Evolutionary conservation across 2,113 vertebrate genomes (phyloP), one percentile per base, ranked within the genome.

Genomic region (Anser cygnoides): DNA sequence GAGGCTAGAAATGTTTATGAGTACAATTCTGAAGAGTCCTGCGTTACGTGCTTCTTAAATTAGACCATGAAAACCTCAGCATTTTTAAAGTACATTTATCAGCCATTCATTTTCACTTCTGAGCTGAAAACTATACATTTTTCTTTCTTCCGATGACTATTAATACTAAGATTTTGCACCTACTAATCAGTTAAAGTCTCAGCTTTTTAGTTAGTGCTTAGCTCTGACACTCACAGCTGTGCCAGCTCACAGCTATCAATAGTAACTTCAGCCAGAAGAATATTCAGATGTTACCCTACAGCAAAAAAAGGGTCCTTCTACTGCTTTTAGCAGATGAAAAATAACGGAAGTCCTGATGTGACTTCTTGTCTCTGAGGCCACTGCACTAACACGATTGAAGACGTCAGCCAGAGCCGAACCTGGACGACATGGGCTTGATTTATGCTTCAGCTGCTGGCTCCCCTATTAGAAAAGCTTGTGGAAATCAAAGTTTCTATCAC

Each of bases 401-500:
- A 43, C 29, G 0, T 73, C 1, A 5, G 65, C 13, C 9, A 85
- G 84, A 72, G 63, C 55, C 55, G 76, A 65, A 75, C 33, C 29
- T 29, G 31, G 49, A 28, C 33, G 43, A 57, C 67, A 52, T 0
- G 1, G n/a, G 37, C 6, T 9, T 21, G 20, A 62, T 41, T 22
- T 29, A 31, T 22, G 26, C 28, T 59, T 37, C 28, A 73, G 39
- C 82, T 62, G 22, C 52, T 59, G 52, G 57, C 39, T 70, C 54
- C 6, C 13, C 35, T 72, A 44, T 37, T 20, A 16, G 22, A 12
- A 49, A 62, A 78, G 22, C 21, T 44, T 4, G 6, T 13, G n/a
- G 29, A 66, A 65, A 80, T 33, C 3, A 31, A 29, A 28, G 11
- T 0, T 1, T 26, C 67, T n/a, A 55, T 17, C 62, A 61, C 0